phyloP scores from a whole-genome alignment of 2,113 vertebrate genomes.

The Psittacula cyanocephala region DNA sequence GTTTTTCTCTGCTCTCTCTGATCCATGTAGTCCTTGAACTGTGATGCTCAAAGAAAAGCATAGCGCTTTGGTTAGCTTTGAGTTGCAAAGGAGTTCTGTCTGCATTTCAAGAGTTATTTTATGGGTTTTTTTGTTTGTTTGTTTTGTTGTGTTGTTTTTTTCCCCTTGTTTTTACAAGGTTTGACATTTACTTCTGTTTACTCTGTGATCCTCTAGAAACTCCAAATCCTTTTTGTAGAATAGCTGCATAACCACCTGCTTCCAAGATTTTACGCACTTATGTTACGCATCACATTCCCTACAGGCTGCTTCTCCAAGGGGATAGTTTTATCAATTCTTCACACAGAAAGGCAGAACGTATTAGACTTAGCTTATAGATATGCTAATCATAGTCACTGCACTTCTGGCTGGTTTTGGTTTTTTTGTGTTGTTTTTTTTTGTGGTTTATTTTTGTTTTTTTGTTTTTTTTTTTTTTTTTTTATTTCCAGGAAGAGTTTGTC shows the following conservation, averaged over 20 bases:
- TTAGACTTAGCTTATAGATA: neutral
- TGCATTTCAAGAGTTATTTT: neutral
- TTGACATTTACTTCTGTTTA: neutral
- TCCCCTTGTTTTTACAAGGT: neutral
- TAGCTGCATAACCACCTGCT: neutral
- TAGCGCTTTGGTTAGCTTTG: neutral
- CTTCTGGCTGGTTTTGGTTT: neutral
- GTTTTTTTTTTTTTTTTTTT: neutral
- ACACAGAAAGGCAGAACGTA: neutral
- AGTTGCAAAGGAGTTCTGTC: neutral
- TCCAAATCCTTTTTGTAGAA: neutral
- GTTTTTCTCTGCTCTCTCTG: neutral
- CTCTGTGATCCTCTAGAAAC: neutral
- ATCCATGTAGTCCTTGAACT: neutral
- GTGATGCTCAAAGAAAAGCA: neutral
- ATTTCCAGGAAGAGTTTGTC: neutral
- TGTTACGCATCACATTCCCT: neutral
- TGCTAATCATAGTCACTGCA: neutral
- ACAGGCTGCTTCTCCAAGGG: neutral
- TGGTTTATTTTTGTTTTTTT: too few species aligned
- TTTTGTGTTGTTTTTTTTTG: too few species aligned
- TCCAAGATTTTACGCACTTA: neutral
- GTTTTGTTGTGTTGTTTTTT: accelerated
- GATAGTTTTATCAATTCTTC: neutral
- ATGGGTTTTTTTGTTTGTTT: neutral